These are phyloP conservation scores for Acleris emargana DNA, from an alignment of 2,888 invertebrate species.

Conservation along the genomic window DNA sequence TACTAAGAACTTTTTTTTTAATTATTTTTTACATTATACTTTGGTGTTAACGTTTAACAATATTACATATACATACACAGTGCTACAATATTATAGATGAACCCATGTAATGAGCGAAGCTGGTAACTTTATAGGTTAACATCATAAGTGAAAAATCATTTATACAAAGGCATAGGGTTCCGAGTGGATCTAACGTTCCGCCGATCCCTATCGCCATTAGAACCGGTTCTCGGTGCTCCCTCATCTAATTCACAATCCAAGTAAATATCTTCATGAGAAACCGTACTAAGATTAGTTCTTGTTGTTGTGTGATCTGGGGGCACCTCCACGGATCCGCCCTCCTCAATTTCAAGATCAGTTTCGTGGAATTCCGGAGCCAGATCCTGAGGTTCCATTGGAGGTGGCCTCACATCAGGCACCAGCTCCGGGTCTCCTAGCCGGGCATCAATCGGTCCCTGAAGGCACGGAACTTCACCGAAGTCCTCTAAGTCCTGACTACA, in stretches of 20 bases:
- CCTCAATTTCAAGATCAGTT: background rate
- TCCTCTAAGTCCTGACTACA: too few species aligned
- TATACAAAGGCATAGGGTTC: too few species aligned
- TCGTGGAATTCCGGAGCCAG: background rate
- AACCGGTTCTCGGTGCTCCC: background rate
- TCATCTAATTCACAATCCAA: constrained; percentile 2
- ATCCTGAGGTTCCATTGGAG: background rate
- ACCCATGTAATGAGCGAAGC: too few species aligned
- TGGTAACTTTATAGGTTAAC: too few species aligned
- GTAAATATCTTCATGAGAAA: constrained; percentile 3
- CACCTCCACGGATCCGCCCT: background rate
- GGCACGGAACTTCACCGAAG: too few species aligned
- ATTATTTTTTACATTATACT: too few species aligned
- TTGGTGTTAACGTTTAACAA: too few species aligned
- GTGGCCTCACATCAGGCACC: background rate
- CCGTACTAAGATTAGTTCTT: background rate
- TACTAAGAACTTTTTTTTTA: too few species aligned
- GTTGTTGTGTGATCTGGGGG: background rate
- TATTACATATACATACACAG: too few species aligned
- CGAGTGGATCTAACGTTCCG: background rate
- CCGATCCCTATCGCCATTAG: background rate
- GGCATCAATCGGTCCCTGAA: background rate
- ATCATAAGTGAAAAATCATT: too few species aligned
- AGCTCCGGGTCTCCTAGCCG: background rate
- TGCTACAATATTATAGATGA: too few species aligned